Evolutionary conservation across 2,797 vertebrate species (phyloP).

Genomic region (Phyllotis vaccarum): DNA sequence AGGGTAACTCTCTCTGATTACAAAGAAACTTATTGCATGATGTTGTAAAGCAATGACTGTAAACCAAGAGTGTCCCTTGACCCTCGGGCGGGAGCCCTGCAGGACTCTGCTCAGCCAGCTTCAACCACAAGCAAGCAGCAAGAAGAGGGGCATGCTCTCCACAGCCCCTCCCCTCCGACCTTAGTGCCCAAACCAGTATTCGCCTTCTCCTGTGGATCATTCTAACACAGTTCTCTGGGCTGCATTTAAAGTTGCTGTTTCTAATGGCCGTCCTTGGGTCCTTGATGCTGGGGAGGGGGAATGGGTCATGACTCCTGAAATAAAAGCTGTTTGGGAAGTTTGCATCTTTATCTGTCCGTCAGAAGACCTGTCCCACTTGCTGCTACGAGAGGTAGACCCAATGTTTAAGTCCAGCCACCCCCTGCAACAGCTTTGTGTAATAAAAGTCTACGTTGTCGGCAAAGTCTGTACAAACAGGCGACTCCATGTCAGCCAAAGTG

Average conservation of each 20-base stretch:
- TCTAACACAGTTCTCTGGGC: constrained; percentile 66
- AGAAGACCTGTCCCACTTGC: not conserved
- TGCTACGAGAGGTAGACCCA: constrained; percentile 92
- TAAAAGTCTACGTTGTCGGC: constrained; percentile 95
- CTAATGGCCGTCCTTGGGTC: constrained; percentile 57
- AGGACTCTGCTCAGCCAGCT: constrained; percentile 69
- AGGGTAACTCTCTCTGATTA: constrained; percentile 80
- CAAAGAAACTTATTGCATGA: constrained; percentile 88
- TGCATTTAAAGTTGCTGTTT: constrained; percentile 59
- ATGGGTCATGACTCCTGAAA: constrained; percentile 79
- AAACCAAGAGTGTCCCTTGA: constrained; percentile 83
- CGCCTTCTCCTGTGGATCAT: constrained; percentile 58
- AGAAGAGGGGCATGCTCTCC: constrained; percentile 37
- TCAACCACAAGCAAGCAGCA: constrained; percentile 16
- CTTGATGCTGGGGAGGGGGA: constrained; percentile 57
- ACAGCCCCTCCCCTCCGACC: constrained; percentile 62
- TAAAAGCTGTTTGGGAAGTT: constrained; percentile 38
- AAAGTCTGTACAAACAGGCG: constrained; percentile 96
- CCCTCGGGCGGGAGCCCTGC: constrained; percentile 58
- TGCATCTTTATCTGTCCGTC: constrained; percentile 66
- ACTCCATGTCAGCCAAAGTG: constrained; percentile 93
- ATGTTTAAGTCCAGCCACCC: constrained; percentile 90
- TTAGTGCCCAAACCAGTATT: constrained; percentile 53
- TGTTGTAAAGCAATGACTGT: constrained; percentile 83
- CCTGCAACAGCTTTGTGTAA: constrained; percentile 88